Percentiles rank a stretch among this genome's conserved stretches.
Conservation (phyloP, 2,113 vertebrate species). For the Psophia crepitans region DNA sequence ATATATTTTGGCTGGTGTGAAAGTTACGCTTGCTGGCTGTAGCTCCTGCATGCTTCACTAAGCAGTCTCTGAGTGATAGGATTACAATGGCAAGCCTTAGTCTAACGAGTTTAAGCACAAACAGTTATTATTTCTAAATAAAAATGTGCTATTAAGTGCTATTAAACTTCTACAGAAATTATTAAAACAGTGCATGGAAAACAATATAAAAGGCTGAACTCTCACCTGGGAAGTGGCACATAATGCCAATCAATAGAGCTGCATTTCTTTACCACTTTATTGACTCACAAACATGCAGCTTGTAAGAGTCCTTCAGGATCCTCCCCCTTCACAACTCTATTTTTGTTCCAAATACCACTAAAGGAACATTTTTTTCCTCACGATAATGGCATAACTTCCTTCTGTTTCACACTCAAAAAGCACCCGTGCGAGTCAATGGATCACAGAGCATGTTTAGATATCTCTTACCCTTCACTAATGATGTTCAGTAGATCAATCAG, state of each 20-base stretch:
- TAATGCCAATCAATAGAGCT: background rate
- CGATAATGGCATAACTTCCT: conserved; percentile 7
- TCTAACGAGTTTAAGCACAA: background rate
- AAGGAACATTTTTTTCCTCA: background rate
- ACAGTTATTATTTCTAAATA: background rate
- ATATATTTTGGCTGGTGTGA: background rate
- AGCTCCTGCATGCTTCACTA: background rate
- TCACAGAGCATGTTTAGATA: background rate
- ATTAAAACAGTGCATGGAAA: background rate
- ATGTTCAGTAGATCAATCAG: conserved; percentile 30
- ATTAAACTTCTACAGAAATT: background rate
- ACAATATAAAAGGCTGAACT: background rate
- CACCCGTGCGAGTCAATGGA: background rate
- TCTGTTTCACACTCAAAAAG: background rate
- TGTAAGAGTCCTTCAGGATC: background rate
- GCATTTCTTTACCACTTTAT: background rate
- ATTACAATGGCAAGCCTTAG: background rate
- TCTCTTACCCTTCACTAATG: background rate
- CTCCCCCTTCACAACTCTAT: background rate
- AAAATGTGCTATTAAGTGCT: background rate
- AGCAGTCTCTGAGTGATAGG: background rate
- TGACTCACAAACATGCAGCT: background rate
- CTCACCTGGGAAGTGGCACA: background rate
- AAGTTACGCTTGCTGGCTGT: background rate
- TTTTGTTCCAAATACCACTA: background rate